Evolutionary conservation across 2,113 vertebrate species (phyloP), one percentile per base, ranked within the genome.

Genomic region (Leiothrix lutea): DNA sequence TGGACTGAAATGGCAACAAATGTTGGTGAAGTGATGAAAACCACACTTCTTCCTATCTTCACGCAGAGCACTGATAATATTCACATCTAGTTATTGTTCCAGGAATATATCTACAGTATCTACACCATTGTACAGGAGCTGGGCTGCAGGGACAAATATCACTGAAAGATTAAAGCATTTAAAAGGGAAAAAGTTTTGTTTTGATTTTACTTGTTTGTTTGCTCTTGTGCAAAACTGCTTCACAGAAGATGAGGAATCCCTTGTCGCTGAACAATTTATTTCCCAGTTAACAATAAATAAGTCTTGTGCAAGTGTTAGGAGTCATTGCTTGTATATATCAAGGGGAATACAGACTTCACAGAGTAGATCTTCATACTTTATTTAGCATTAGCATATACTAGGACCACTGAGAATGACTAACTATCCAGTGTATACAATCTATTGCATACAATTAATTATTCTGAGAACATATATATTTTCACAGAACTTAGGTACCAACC

Each of bases 381-480:
- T 93, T 97, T 88, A 91, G 69, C 67, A 82, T 96, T 93, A 90
- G 72, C 21, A 82, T 88, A 48, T 70, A 62, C 73, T 75, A 94
- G 70, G 18, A 65, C 33, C 69, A 84, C 45, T 77, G 78, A 93
- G 67, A 96, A 83, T 42, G 71, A 50, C 66, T 94, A 65, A 47
- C 51, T 45, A 62, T 26, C 54, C 35, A 75, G 33, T 35, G 26
- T 35, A 50, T 13, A 42, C 13, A 81, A 53, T 24, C n/a, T 35
- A 74, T 20, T 56, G 45, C 18, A 67, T 10, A n/a, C 16, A 87
- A n/a, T 77, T 64, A 94, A 95, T 94, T 91, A 92, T 73, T 61
- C 51, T 74, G 51, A 91, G 42, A 97, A 56, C 25, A 83, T 35
- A 25, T 92, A 47, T 78, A 44, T 72, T 71, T 91, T 65, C 50